Evolutionary conservation across 2,797 vertebrate species (phyloP), one percentile per base, ranked within the genome.

Genomic region (Coracias cyanogaster): DNA sequence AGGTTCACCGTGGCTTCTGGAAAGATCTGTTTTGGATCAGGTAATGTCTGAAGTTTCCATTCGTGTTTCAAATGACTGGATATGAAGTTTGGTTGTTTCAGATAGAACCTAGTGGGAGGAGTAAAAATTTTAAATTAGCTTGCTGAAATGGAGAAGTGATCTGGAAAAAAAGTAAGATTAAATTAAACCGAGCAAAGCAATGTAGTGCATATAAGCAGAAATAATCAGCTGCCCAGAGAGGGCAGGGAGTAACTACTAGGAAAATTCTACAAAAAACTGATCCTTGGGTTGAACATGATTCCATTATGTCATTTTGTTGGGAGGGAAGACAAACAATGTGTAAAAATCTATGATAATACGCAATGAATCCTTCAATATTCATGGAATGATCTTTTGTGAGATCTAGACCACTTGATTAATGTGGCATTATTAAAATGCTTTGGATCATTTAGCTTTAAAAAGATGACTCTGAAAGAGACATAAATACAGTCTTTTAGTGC

Each of bases 381-480:
- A 55, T 89, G 10, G 77, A 86, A 86, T 54, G 55, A 92, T 94
- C 43, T 46, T 82, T 39, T 20, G 29, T 82, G 58, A 92, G 35
- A 70, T 92, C 80, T 84, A 79, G 86, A 89, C 51, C 70, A 52
- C 70, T 94, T 96, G 92, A 96, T 86, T 39, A 94, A 96, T 97
- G 83, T 79, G 62, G 46, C 79, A 70, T 96, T 95, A 86, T 95
- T 96, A 96, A 96, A 96, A 94, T 73, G 64, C 74, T 96, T 90
- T 84, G 81, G 86, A 96, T 93, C 94, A 90, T 96, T 97, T 93
- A 92, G 81, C 78, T 96, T 92, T 72, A 60, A 96, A 93, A 95
- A 90, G 55, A 90, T 19, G 1, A 89, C 83, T 90, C 14, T 16
- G 70, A 92, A 89, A 90, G 71, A 86, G 81, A 73, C 80, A 90